Evolutionary conservation across 2,113 vertebrate species (phyloP).

Genomic region (Colossoma macropomum): DNA sequence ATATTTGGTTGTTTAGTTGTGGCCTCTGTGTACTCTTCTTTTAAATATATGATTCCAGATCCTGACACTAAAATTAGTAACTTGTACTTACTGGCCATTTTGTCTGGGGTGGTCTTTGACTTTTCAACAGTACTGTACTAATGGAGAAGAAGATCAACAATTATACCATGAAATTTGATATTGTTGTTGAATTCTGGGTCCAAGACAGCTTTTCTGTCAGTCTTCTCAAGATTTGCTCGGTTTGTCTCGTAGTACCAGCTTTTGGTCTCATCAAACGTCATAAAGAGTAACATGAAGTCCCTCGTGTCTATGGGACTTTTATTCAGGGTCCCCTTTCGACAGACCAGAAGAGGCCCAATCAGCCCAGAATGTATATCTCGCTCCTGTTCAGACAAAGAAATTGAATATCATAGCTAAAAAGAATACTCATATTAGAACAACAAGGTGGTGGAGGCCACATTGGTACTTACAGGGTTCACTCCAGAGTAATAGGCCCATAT

Average conservation of each 20-base stretch:
- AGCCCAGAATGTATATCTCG: slow-evolving; percentile 91
- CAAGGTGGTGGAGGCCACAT: not conserved
- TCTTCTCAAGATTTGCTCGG: slow-evolving; percentile 66
- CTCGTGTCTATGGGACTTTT: slow-evolving; percentile 55
- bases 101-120: too few relatives aligned
- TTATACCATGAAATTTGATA: slow-evolving; percentile 85
- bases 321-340: slow-evolving; percentile 82
- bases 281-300: slow-evolving; percentile 91
- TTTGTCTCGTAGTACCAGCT: slow-evolving; percentile 91
- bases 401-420: slow-evolving; percentile 3
- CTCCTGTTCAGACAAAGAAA: slow-evolving; percentile 78
- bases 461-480: slow-evolving; percentile 85
- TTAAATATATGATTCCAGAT: too few relatives aligned
- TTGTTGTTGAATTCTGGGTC: slow-evolving; percentile 66
- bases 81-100: too few relatives aligned
- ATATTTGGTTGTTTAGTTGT: too few relatives aligned
- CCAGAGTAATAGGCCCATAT: slow-evolving; percentile 95
- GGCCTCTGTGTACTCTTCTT: too few relatives aligned
- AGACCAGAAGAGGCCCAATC: slow-evolving; percentile 92
- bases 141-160: too few relatives aligned
- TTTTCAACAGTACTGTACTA: too few relatives aligned
- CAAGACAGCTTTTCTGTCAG: slow-evolving; percentile 52
- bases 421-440: not conserved
- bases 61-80: too few relatives aligned
- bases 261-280: slow-evolving; percentile 93